Evolutionary conservation across 35 echinoderm and acorn worm genomes (phyloP).

Genomic region (Chiridota heheva): DNA sequence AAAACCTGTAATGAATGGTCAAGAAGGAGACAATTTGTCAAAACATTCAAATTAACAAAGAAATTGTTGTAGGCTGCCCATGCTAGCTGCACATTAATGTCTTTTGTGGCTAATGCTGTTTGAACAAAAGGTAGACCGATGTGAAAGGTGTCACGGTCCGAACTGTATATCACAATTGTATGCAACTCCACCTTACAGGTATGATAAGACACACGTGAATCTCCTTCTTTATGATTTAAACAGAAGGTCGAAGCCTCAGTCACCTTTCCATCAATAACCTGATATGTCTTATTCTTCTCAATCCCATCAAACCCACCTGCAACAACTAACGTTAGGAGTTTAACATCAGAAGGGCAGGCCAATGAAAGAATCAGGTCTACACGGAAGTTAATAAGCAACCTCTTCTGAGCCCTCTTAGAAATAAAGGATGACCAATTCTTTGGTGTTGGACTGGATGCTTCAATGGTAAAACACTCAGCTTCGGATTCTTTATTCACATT

Average conservation of each 20-base stretch:
- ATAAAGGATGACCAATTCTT: slow-evolving; percentile 30
- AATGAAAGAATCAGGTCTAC: neutral
- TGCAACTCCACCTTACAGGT: neutral
- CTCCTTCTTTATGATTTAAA: slow-evolving; percentile 58
- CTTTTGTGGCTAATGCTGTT: neutral
- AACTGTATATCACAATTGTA: slow-evolving; percentile 34
- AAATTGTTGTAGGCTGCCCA: slow-evolving; percentile 32
- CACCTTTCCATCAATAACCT: neutral
- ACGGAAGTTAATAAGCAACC: slow-evolving; percentile 19
- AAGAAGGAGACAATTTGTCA: neutral
- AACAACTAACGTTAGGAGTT: neutral
- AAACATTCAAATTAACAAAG: slow-evolving; percentile 35
- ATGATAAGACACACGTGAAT: slow-evolving; percentile 55
- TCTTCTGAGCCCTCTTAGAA: neutral
- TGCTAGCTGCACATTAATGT: slow-evolving; percentile 28
- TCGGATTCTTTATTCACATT: too few species aligned
- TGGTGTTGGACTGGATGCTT: too few species aligned
- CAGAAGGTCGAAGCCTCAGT: neutral
- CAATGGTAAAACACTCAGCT: too few species aligned
- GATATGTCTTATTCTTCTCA: slow-evolving; percentile 38
- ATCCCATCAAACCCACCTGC: slow-evolving; percentile 58
- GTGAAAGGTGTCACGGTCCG: slow-evolving; percentile 48
- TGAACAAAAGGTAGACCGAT: slow-evolving; percentile 31
- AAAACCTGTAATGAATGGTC: slow-evolving; percentile 13
- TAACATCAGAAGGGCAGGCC: neutral